Evolutionary conservation across 1,140 invertebrate species (phyloP), one percentile per base, ranked within the genome.

Genomic region (Aphelinus atriplicis): DNA sequence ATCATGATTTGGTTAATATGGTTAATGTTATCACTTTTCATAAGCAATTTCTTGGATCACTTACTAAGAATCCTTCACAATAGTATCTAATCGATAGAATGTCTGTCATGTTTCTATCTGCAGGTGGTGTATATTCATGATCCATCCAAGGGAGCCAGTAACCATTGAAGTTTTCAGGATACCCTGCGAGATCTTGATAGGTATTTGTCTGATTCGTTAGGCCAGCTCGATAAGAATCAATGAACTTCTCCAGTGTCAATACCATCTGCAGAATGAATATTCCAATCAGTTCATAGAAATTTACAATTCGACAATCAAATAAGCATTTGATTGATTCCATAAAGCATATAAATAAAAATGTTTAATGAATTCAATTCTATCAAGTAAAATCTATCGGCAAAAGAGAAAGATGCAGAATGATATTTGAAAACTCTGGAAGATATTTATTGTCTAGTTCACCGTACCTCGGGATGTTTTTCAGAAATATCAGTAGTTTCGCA

Each of bases 101-200:
- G 1, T 7, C 42, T 1, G 60, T 45, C 2, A n/a, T 69, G 50
- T 70, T 69, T 48, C 66, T 42, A 7, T 70, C 26, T 42, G 43
- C 51, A 3, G 58, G 45, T 26, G 73, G 73, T 7, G 3, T 64
- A n/a, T 70, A 46, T 10, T 75, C 73, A 1, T 64, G 3, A 5
- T 64, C 45, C 10, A 75, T 3, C 73, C 73, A 75, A 1, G 66
- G 67, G 66, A 75, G 70, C 67, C 67, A 70, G 42, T 50, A 75
- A 2, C 67, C 60, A 26, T 70, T 58, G 10, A 75, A 70, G 48
- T 75, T 69, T 51, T 75, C 61, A 2, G 66, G 60, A 58, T 58
- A 75, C 3, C 73, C 67, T 26, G 50, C 46, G 9, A 61, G 61
- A 53, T 70, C 61, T 53, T 58, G 50, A 3, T 70, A 64, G 2